phyloP scores from a whole-genome alignment of 1,140 invertebrate species.

The Papilio polyxenes region DNA sequence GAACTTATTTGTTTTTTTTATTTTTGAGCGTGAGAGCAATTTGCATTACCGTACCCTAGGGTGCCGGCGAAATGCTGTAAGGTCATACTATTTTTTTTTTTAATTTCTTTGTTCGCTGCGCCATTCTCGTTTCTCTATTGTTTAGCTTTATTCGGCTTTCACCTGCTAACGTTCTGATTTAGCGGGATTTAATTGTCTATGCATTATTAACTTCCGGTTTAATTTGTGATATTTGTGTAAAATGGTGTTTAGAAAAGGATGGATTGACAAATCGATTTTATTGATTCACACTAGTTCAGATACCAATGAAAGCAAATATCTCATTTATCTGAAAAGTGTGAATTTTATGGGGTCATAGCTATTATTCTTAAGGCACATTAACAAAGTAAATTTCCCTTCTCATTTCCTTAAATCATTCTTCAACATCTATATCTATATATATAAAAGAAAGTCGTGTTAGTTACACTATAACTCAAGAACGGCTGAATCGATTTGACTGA shows the following conservation, averaged over 20 bases:
- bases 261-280: no score
- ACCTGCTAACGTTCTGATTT: slow-evolving; percentile 1
- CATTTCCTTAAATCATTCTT: no score
- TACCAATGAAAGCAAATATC: no score
- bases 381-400: no score
- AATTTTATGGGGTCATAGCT: no score
- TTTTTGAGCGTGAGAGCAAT: slow-evolving; percentile 13
- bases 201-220: neutral
- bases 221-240: neutral
- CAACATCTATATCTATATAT: slow-evolving; percentile 15
- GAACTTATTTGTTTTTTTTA: neutral
- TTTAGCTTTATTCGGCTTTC: slow-evolving; percentile 8
- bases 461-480: neutral
- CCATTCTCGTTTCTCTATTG: slow-evolving; percentile 14
- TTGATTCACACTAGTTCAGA: no score
- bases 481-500: no score
- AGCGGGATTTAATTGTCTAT: slow-evolving; percentile 16
- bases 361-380: no score
- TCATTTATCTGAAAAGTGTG: no score
- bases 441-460: slow-evolving; percentile 26
- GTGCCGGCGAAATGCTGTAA: neutral
- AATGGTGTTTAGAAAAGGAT: neutral
- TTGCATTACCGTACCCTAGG: slow-evolving; percentile 15
- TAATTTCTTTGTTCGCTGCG: slow-evolving; percentile 1
- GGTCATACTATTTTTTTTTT: slow-evolving; percentile 7